phyloP scores from a whole-genome alignment of 1,140 invertebrate genomes.

The Ips nitidus region DNA sequence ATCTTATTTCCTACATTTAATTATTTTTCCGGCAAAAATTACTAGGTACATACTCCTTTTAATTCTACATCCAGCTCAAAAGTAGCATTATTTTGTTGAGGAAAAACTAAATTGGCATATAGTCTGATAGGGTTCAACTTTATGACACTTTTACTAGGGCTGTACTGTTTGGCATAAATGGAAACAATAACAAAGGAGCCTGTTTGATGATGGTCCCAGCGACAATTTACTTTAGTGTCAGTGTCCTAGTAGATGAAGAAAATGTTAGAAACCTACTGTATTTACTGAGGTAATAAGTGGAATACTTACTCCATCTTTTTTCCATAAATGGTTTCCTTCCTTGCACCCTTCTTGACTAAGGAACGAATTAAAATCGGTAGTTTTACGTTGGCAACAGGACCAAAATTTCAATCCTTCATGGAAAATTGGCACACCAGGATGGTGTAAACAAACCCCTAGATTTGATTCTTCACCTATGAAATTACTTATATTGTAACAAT shows the following conservation, averaged over 20 bases:
- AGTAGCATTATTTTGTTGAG: slow-evolving; percentile 69
- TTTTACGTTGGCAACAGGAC: slow-evolving; percentile 93
- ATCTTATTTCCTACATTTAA: slow-evolving; percentile 57
- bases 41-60: slow-evolving; percentile 70
- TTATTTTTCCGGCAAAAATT: too few species aligned
- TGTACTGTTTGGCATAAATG: slow-evolving; percentile 88
- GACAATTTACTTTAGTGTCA: slow-evolving; percentile 69
- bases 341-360: slow-evolving; percentile 86
- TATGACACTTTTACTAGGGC: slow-evolving; percentile 72
- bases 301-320: slow-evolving; percentile 58
- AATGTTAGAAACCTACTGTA: too few species aligned
- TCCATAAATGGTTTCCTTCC: slow-evolving; percentile 84
- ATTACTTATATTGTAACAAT: background rate
- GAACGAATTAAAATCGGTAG: slow-evolving; percentile 91
- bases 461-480: slow-evolving; percentile 60
- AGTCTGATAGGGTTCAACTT: slow-evolving; percentile 85
- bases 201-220: slow-evolving; percentile 94
- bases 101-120: slow-evolving; percentile 75
- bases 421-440: slow-evolving; percentile 91
- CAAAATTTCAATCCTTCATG: slow-evolving; percentile 99
- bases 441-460: slow-evolving; percentile 72
- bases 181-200: slow-evolving; percentile 78
- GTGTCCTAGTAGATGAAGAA: slow-evolving; percentile 52
- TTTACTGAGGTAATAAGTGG: too few species aligned
- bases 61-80: slow-evolving; percentile 84